These are phyloP conservation scores for Lepidurus packardi DNA, from an alignment of 1,140 invertebrate genomes.

Conservation along the genomic window DNA sequence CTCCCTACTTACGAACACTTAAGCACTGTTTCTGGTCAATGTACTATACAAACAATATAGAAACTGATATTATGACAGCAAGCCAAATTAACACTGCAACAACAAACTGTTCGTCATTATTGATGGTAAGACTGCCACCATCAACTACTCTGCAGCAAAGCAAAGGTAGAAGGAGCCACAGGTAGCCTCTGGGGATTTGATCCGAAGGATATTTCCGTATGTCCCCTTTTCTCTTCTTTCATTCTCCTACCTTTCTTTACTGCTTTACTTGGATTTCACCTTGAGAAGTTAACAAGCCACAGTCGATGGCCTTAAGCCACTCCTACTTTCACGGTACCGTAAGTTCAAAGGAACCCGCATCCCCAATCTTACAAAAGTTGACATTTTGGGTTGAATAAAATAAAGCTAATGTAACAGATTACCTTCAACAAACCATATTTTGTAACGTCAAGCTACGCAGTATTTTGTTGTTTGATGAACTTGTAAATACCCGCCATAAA, in stretches of 20 bases:
- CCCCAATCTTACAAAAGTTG: background rate
- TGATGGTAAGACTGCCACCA: background rate
- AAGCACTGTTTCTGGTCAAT: too few species aligned
- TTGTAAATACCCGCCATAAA: too few species aligned
- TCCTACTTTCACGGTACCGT: background rate
- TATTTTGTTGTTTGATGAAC: too few species aligned
- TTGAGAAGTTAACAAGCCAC: background rate
- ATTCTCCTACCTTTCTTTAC: conserved; percentile 2
- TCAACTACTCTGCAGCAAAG: background rate
- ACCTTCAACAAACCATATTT: too few species aligned
- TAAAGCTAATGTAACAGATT: too few species aligned
- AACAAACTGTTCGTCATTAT: background rate
- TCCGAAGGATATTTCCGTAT: background rate
- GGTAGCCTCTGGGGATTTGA: background rate
- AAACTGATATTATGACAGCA: background rate
- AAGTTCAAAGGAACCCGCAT: background rate
- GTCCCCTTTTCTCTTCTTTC: background rate
- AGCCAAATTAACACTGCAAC: background rate
- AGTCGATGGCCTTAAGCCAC: background rate
- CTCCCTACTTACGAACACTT: background rate
- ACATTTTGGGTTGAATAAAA: too few species aligned
- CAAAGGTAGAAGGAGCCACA: conserved; percentile 3
- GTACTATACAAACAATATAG: too few species aligned
- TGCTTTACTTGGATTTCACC: background rate
- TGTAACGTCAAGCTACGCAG: too few species aligned